Evolutionary conservation across 2,888 invertebrate genomes (phyloP), one percentile per base, ranked within the genome.

Genomic region (Marasmarcha lunaedactyla): DNA sequence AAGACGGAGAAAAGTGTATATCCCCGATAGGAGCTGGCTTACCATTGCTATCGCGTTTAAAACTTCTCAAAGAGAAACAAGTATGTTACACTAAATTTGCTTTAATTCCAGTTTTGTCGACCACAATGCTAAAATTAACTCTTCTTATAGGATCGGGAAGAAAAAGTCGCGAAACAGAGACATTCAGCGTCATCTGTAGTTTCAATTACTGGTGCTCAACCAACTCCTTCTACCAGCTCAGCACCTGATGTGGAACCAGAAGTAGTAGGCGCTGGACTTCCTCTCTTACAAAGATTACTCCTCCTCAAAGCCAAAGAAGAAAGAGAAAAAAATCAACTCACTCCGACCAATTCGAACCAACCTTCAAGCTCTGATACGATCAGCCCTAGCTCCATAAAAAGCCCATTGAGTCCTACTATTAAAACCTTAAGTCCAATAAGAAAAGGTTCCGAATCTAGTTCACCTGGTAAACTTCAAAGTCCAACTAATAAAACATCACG

Each of bases 21-120:
- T 92, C 92, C 38, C 92, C 93, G 0, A 86, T 94, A 44, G 94
- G 94, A 33, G 94, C 94, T 2, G 95, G 95, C 0, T 72, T 94
- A 39, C 95, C 94, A 0, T 71, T 95, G 15, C 71, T 95, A 6
- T 89, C 92, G 33, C 83, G 94, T 42, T 73, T 95, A 38, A 89
- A 92, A 55, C 74, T 94, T 34, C 85, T 95, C 0, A 94, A 93
- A 67, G 94, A 95, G 64, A 94, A 93, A 68, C 93, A 94, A 74
- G 91, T 90, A 52, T 42, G 37, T 42, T 1, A 9, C 15, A 12
- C n/a, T 25, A 7, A 14, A 36, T 25, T n/a, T 4, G 20, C 13
- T 25, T 10, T 20, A 13, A 2, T 9, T 13, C 4, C 9, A 34
- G 4, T 7, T 11, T 30, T 30, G 12, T 13, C 5, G 3, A 14